Evolutionary conservation across 2,888 invertebrate genomes (phyloP).

Genomic region (Harpagoxenus sublaevis): DNA sequence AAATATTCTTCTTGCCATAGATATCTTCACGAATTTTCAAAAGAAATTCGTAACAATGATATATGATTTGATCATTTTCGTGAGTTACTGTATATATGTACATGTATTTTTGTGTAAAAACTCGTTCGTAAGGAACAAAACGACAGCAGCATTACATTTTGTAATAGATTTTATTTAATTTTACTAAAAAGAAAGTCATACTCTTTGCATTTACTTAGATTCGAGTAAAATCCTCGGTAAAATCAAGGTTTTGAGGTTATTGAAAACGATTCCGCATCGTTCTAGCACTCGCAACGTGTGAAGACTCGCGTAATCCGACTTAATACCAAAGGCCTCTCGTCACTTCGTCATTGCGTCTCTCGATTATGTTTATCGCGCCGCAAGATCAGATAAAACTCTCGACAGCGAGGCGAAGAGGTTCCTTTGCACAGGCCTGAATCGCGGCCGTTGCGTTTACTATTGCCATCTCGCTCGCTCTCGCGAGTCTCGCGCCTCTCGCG

Average conservation of each 20-base stretch:
- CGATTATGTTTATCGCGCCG: constrained; percentile 27
- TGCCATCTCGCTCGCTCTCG: constrained; percentile 26
- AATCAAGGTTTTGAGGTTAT: neutral
- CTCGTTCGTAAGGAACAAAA: neutral
- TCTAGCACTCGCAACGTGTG: neutral
- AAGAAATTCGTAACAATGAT: neutral
- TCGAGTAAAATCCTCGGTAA: too few relatives aligned
- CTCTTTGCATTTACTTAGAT: too few relatives aligned
- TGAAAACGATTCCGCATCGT: neutral
- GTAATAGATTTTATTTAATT: neutral
- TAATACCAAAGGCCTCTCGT: neutral
- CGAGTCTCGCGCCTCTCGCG: neutral
- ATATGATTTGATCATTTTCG: neutral
- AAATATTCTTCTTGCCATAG: neutral
- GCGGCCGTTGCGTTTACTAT: neutral
- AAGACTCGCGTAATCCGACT: neutral
- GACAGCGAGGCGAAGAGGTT: constrained; percentile 34
- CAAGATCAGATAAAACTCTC: neutral
- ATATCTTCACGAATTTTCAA: neutral
- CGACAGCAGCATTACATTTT: neutral
- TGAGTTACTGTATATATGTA: neutral
- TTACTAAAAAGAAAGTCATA: neutral
- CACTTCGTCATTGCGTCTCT: neutral
- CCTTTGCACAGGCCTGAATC: constrained; percentile 43
- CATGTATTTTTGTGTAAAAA: neutral